Percentiles rank a stretch among this genome's conserved stretches.
Conservation (phyloP, 2,797 vertebrate species). For the Antennarius maculatus region DNA sequence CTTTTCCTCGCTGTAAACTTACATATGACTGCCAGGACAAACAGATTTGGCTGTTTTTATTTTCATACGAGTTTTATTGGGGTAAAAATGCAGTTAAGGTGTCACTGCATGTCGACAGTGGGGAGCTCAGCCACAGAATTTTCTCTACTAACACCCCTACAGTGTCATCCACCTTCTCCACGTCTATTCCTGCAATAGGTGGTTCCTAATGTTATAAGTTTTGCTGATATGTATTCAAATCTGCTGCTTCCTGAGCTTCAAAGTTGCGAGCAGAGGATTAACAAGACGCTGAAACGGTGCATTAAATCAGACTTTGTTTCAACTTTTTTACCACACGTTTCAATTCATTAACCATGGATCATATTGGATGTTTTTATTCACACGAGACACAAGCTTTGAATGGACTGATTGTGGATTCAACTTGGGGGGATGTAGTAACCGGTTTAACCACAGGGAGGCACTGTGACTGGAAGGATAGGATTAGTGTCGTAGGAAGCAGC, state of each 20-base stretch:
- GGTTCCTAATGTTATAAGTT: conserved; percentile 1
- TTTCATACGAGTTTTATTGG: neutral
- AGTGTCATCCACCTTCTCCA: neutral
- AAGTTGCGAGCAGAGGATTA: neutral
- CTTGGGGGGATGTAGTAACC: conserved; percentile 37
- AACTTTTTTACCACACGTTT: neutral
- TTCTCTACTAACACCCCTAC: neutral
- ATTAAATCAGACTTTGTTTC: neutral
- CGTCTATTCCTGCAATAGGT: neutral
- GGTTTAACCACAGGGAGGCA: conserved; percentile 65
- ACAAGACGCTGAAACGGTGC: neutral
- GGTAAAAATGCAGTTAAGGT: neutral
- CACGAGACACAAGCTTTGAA: no score
- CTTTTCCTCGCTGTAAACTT: neutral
- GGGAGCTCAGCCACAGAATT: neutral
- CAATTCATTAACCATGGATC: no score
- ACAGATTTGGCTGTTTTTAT: neutral
- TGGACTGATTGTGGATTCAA: conserved; percentile 4
- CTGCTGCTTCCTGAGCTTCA: neutral
- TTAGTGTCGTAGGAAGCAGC: conserved; percentile 18
- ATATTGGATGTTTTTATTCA: neutral
- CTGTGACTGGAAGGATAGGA: conserved; percentile 44
- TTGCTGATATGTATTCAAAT: conserved; percentile 5
- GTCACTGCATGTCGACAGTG: neutral
- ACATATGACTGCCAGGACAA: neutral